These are phyloP conservation scores for Lepidocolaptes lacrymiger DNA, from an alignment of 2,797 vertebrate genomes.

Conservation along the genomic window DNA sequence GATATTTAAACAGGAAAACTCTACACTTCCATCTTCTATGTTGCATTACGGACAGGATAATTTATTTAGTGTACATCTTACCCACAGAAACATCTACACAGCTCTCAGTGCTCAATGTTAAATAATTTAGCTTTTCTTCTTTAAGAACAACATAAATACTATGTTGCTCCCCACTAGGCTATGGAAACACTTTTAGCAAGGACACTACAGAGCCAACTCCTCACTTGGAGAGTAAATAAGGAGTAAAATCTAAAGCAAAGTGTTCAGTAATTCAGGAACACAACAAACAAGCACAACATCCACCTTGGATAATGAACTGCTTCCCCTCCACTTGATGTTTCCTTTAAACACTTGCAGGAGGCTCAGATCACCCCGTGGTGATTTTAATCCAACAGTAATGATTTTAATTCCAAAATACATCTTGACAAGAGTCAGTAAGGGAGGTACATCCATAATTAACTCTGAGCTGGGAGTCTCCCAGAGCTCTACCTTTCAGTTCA, in stretches of 20 bases:
- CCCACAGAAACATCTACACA: not conserved
- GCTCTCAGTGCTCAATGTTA: not conserved
- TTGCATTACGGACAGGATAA: not conserved
- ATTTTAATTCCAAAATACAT: not conserved
- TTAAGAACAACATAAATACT: slow-evolving; percentile 13
- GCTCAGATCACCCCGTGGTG: not conserved
- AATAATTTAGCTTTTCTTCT: not conserved
- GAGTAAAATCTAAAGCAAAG: not conserved
- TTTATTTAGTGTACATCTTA: not conserved
- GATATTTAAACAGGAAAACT: slow-evolving; percentile 2
- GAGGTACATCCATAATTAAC: not conserved
- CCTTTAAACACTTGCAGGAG: not conserved
- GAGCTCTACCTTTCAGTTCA: not conserved
- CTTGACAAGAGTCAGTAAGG: not conserved
- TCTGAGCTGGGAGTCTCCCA: not conserved
- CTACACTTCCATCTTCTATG: not conserved
- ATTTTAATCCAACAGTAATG: not conserved
- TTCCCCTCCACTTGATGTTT: not conserved
- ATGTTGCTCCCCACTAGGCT: not conserved
- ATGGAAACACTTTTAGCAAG: not conserved
- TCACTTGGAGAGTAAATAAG: not conserved
- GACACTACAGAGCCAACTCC: not conserved
- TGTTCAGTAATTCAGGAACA: not conserved
- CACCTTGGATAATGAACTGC: not conserved
- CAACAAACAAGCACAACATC: not conserved